Base-by-base conservation (phyloP, 2,113 vertebrate genomes). In the Variabilichromis moorii region DNA sequence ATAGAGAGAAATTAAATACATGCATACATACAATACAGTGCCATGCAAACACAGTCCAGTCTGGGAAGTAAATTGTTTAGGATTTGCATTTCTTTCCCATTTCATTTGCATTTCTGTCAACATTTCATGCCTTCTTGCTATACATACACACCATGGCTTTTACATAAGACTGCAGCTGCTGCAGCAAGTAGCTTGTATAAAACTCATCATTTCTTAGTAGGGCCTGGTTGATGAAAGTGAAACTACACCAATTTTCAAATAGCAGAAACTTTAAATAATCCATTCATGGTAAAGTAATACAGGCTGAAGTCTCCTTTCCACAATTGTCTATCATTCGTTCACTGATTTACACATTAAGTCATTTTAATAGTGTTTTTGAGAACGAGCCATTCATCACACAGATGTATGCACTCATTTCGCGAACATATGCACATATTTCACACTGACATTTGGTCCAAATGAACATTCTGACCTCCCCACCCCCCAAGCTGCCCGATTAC, bases 21-120 rank as follows among this genome's bases (percentile, higher is more conserved):
- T 96, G 96, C 97, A 95, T 95, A 95, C 96, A 93, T 94, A 96
- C 93, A 92, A 88, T 95, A 95, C 94, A 95, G 86, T 93, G 94
- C 95, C 97, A 97, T 97, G 97, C 97, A 95, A 95, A 96, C 95
- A 94, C 92, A 95, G 91, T 95, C 90, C 90, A 79, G 89, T 93
- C 94, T 90, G 94, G 94, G 95, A 95, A 96, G 87, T 95, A 92
- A 94, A 94, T 93, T 87, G 91, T 93, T 94, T 87, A 82, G 85
- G 85, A 93, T 94, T 92, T 94, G 92, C 91, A 94, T 93, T 95
- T 94, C 81, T 91, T 95, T 92, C 82, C 86, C 81, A 33, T 95
- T 88, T 78, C 45, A 78, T 33, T 13, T 78, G 45, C 26, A 78
- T 51, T 51, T 51, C 88, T 90, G 93, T 88, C 86, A 93, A 92